phyloP scores from a whole-genome alignment of 2,797 vertebrate genomes.

The Rallus crepitans region DNA sequence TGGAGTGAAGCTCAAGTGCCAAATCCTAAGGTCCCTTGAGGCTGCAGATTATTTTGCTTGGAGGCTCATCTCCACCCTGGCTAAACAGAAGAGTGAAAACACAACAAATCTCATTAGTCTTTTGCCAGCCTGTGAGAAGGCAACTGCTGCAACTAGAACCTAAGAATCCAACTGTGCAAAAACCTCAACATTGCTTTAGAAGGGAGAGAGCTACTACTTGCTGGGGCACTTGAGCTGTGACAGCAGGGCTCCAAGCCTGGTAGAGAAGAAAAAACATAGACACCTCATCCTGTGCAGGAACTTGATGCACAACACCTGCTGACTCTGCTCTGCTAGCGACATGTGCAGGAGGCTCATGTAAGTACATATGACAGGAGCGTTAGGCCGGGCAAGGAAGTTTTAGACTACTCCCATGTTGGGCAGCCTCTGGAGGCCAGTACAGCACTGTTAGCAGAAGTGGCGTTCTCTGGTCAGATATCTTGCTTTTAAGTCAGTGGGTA shows the following conservation, averaged over 20 bases:
- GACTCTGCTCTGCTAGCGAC: not conserved
- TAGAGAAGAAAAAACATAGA: not conserved
- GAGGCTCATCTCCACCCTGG: not conserved
- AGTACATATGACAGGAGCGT: fast-evolving
- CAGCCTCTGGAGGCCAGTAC: not conserved
- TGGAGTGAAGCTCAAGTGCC: not conserved
- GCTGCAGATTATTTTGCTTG: not conserved
- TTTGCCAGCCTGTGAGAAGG: not conserved
- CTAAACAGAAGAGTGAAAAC: not conserved
- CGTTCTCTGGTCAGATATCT: not conserved
- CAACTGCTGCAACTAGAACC: not conserved
- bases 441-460: not conserved
- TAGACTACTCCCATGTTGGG: fast-evolving
- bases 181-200: not conserved
- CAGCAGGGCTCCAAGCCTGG: not conserved
- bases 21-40: not conserved
- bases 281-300: fast-evolving
- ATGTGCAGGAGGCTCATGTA: fast-evolving
- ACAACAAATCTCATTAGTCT: not conserved
- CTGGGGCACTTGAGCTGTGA: not conserved
- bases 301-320: not conserved
- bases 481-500: not conserved
- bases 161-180: not conserved
- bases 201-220: not conserved
- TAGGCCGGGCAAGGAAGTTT: not conserved